Base-by-base conservation (phyloP, 2,888 invertebrate species). In the Megastigmus dorsalis region DNA sequence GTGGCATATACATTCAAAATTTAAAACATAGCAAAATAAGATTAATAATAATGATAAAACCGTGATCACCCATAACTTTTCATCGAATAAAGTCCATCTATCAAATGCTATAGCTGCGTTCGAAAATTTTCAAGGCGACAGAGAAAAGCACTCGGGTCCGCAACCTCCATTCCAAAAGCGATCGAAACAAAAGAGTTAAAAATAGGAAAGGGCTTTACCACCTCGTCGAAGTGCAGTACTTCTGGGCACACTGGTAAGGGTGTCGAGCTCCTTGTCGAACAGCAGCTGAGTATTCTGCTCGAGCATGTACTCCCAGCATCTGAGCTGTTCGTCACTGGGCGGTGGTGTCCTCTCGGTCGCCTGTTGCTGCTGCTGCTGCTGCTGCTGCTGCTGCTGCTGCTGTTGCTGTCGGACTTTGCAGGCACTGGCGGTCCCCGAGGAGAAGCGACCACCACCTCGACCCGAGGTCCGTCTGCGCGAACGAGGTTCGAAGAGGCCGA, bases 261-360 rank as follows among this genome's bases (percentile, higher is more conserved):
- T 95, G 82, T 96, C 95, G 59, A 96, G 87, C 86, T 96, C 96
- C 84, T 95, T 95, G 86, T 96, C 95, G 82, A 96, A 96, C 1
- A 96, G 84, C 84, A 96, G 89, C 84, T 96, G 96, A 0, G 96
- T 96, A 82, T 96, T 96, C 86, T 96, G 95, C 84, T 96, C 96
- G 57, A 96, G 88, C 95, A 96, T 96, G 82, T 96, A 96, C 82
- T 96, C 96, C 96, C 96, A 96, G 84, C 96, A 96, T 84, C 95
- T 94, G 83, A 95, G 95, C 84, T 96, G 96, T 85, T 96, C 96
- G 82, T 95, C 96, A 1, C 94, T 93, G 18, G 84, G 80, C 7
- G 82, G 84, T 4, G 82, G 83, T 0, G 85, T 83, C 48, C 85
- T 79, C 4, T 86, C 86, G 9, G 43, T 30, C 7, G 52, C n/a